Conservation (phyloP, 30 jellyfish, hydroid and myxozoan genomes). For the Catostylus mosaicus region DNA sequence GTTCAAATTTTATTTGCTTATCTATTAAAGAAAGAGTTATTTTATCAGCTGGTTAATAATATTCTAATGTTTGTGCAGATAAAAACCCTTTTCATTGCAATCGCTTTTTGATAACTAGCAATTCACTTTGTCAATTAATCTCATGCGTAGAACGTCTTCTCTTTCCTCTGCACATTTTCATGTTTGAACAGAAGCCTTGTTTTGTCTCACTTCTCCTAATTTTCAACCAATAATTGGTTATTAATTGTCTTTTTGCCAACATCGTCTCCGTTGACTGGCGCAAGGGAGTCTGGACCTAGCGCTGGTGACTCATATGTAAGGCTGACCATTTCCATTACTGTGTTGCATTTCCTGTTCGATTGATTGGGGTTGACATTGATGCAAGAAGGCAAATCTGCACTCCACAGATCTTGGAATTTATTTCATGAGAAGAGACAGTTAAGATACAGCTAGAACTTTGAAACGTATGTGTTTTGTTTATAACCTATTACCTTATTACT, state of each 20-base stretch:
- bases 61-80: constrained; percentile 59
- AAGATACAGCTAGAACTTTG: too few species aligned
- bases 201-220: constrained; percentile 1
- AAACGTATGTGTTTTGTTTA: too few species aligned
- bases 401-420: too few species aligned
- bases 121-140: constrained; percentile 41
- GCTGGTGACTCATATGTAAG: constrained; percentile 33
- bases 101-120: constrained; percentile 53
- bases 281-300: constrained; percentile 38
- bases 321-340: neutral
- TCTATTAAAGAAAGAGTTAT: constrained; percentile 47
- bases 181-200: constrained; percentile 39
- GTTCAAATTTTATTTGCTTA: constrained; percentile 40
- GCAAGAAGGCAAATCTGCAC: too few species aligned
- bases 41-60: constrained; percentile 66
- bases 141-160: neutral
- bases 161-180: neutral
- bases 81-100: constrained; percentile 27
- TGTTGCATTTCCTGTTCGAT: constrained; percentile 29
- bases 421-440: too few species aligned
- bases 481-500: too few species aligned
- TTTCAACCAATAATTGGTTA: constrained; percentile 28
- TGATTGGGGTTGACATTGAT: neutral
- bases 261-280: constrained; percentile 10
- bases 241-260: constrained; percentile 31